Evolutionary conservation across 2,797 vertebrate species (phyloP).

Genomic region (Centroberyx gerrardi): DNA sequence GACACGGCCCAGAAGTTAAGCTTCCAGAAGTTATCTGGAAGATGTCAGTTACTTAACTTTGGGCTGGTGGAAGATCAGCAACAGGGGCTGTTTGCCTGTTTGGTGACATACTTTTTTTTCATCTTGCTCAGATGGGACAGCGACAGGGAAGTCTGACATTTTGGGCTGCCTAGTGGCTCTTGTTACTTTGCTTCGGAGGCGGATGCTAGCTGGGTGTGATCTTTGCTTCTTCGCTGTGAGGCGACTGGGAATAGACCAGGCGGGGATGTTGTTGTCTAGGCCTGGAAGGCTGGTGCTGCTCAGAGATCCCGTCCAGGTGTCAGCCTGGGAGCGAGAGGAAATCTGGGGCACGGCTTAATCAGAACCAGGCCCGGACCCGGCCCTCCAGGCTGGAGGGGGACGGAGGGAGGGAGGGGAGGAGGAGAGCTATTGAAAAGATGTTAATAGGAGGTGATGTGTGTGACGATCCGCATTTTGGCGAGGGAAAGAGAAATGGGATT

Average conservation of each 20-base stretch:
- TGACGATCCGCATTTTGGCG: too few species aligned
- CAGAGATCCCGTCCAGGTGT: conserved; percentile 74
- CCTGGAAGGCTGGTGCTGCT: conserved; percentile 47
- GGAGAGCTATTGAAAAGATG: too few species aligned
- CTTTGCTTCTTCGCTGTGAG: conserved; percentile 20
- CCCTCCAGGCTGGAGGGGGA: conserved; percentile 22
- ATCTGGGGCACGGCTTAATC: conserved; percentile 61
- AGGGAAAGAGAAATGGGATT: too few species aligned
- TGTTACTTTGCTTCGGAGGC: conserved; percentile 12
- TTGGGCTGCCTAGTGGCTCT: background rate
- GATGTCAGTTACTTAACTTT: background rate
- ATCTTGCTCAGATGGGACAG: too few species aligned
- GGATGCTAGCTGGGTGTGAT: conserved; percentile 9
- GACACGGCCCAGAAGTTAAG: background rate
- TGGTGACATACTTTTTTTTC: too few species aligned
- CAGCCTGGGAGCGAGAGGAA: conserved; percentile 67
- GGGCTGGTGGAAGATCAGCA: too few species aligned
- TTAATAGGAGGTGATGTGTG: too few species aligned
- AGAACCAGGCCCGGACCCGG: conserved; percentile 63
- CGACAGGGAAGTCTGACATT: background rate
- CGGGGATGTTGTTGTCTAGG: conserved; percentile 51
- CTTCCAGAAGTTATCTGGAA: background rate
- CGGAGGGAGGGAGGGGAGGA: background rate
- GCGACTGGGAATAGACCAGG: conserved; percentile 20
- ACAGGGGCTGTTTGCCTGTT: too few species aligned